phyloP scores from a whole-genome alignment of 2,797 vertebrate species.

The Sphenopsis melanotis region DNA sequence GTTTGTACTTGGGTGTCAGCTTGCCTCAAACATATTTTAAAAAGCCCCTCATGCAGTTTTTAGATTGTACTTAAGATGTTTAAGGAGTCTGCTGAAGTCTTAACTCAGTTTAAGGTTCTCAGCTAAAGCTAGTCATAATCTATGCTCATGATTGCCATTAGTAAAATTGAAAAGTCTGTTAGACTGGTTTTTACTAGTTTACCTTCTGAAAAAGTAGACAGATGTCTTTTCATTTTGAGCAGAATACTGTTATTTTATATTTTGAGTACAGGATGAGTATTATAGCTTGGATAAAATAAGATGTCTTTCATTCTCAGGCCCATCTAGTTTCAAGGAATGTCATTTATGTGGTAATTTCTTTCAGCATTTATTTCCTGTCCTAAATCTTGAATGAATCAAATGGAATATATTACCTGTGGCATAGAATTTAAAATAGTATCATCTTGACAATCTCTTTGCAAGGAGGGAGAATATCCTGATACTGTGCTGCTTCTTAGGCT shows the following conservation, averaged over 20 bases:
- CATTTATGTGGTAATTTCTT: conserved; percentile 54
- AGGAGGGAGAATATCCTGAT: not conserved
- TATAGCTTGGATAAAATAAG: not conserved
- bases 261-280: not conserved
- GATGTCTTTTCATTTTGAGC: not conserved
- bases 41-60: not conserved
- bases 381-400: conserved; percentile 25
- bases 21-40: not conserved
- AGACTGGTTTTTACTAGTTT: not conserved
- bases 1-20: not conserved
- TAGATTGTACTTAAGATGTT: not conserved
- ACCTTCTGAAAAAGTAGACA: not conserved
- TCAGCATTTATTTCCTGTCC: conserved; percentile 38
- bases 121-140: not conserved
- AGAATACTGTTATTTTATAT: not conserved
- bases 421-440: not conserved
- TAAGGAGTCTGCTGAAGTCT: not conserved
- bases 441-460: not conserved
- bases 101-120: not conserved
- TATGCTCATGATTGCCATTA: not conserved
- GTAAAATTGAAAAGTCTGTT: not conserved
- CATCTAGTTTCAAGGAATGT: conserved; percentile 46
- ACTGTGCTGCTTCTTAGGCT: not conserved
- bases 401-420: conserved; percentile 27
- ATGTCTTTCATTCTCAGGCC: not conserved